Evolutionary conservation across 2,888 invertebrate species (phyloP), one percentile per base, ranked within the genome.

Genomic region (Cyrtodaria siliqua): DNA sequence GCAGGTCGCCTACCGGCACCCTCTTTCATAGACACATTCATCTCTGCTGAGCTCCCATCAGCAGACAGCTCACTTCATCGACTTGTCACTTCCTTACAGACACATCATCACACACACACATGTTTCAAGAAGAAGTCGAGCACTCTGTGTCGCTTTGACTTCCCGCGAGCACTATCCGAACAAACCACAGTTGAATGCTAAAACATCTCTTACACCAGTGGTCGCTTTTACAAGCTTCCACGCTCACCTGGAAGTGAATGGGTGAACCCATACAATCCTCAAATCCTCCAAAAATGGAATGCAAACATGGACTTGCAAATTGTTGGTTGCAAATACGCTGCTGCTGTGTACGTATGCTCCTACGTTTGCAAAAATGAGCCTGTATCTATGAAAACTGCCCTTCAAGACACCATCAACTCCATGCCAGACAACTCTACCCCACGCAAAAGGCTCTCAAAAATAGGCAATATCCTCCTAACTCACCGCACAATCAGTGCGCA

Each of bases 21-120:
- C 18, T 8, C 1, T 8, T 64, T 64, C 26, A 64, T 64, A 42
- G 64, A 64, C 42, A 64, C 40, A 55, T 64, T 55, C 27, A 64
- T 64, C n/a, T 26, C 9, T 49, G 61, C 49, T 20, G 24, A 47
- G 49, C 18, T 9, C 6, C 3, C 47, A 61, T 9, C 14, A 2
- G 1, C 16, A 27, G n/a, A n/a, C n/a, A n/a, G n/a, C n/a, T n/a
- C n/a, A n/a, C n/a, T n/a, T 27, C 47, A 16, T 49, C 44, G 33
- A 50, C n/a, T n/a, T n/a, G n/a, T n/a, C n/a, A n/a, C n/a, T n/a
- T n/a, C n/a, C n/a, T n/a, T n/a, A n/a, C n/a, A n/a, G n/a, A 33
- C 33, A 33, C 20, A 49, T 33, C 8, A 18, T 2, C 61, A 61
- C 24, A 61, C 61, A 50, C 33, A 47, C 18, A 61, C 61, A 29